Conservation (phyloP, 92 coral and sea anemone species). For the Zoanthus sociatus region DNA sequence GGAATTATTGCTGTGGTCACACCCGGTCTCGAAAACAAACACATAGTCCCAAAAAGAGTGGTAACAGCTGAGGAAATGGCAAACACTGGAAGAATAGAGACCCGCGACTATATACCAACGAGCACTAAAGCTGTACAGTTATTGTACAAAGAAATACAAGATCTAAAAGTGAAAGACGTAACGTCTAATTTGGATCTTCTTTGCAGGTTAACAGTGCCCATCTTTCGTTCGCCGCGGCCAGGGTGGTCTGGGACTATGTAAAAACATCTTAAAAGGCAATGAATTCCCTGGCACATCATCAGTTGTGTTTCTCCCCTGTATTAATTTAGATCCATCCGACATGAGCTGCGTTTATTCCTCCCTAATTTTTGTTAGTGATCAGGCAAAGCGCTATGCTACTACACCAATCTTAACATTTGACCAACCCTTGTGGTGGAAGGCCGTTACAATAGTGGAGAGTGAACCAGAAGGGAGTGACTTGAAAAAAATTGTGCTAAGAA, state of each 20-base stretch:
- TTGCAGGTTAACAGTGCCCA: conserved; percentile 43
- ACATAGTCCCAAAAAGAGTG: conserved; percentile 53
- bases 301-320: conserved; percentile 67
- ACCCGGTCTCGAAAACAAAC: background rate
- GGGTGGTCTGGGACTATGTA: conserved; percentile 70
- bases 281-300: conserved; percentile 60
- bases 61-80: conserved; percentile 58
- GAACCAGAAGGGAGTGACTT: conserved; percentile 54
- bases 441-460: conserved; percentile 41
- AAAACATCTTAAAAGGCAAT: conserved; percentile 44
- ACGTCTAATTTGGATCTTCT: conserved; percentile 37
- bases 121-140: background rate
- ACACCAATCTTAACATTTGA: conserved; percentile 65
- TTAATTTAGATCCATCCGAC: conserved; percentile 65
- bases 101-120: conserved; percentile 30
- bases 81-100: conserved; percentile 45
- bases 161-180: conserved; percentile 2
- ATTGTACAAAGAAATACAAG: background rate
- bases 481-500: conserved; percentile 50
- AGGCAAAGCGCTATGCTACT: conserved; percentile 51
- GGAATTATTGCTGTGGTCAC: conserved; percentile 61
- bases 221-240: conserved; percentile 47
- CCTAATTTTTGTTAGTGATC: conserved; percentile 51
- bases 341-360: conserved; percentile 66
- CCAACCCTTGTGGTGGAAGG: conserved; percentile 76